phyloP scores from a whole-genome alignment of 2,888 invertebrate species.

The Epicampocera succincta region DNA sequence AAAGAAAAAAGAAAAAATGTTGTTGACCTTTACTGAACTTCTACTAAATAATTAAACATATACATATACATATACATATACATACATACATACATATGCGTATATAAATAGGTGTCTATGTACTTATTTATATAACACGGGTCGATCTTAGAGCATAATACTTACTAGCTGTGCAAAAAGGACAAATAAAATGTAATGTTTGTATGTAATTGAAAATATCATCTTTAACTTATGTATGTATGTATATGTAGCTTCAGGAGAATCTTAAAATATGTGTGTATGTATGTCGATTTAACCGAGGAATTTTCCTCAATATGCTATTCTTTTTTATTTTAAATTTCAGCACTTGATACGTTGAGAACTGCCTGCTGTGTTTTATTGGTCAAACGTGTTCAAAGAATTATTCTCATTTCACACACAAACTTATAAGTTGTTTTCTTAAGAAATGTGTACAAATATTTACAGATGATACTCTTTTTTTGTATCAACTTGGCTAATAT shows the following conservation, averaged over 20 bases:
- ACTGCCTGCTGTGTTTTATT: slow-evolving; percentile 50
- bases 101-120: too few relatives aligned
- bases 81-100: too few relatives aligned
- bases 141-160: too few relatives aligned
- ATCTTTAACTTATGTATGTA: slow-evolving; percentile 1
- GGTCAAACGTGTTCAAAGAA: slow-evolving; percentile 63
- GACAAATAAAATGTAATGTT: not conserved
- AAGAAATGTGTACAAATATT: slow-evolving; percentile 46
- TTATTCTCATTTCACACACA: slow-evolving; percentile 17
- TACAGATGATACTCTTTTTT: slow-evolving; percentile 28
- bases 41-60: too few relatives aligned
- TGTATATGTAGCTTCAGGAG: not conserved
- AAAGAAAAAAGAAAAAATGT: too few relatives aligned
- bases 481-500: slow-evolving; percentile 24
- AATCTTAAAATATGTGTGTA: slow-evolving; percentile 14
- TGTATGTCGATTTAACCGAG: slow-evolving; percentile 45
- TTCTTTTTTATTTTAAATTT: slow-evolving; percentile 12
- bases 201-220: slow-evolving; percentile 7
- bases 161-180: too few relatives aligned
- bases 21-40: too few relatives aligned
- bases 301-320: slow-evolving; percentile 46
- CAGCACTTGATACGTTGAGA: slow-evolving; percentile 33
- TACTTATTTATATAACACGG: too few relatives aligned
- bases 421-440: not conserved
- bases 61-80: too few relatives aligned